Base-by-base conservation (phyloP, 2,797 vertebrate species). In the Rhinoraja longicauda region DNA sequence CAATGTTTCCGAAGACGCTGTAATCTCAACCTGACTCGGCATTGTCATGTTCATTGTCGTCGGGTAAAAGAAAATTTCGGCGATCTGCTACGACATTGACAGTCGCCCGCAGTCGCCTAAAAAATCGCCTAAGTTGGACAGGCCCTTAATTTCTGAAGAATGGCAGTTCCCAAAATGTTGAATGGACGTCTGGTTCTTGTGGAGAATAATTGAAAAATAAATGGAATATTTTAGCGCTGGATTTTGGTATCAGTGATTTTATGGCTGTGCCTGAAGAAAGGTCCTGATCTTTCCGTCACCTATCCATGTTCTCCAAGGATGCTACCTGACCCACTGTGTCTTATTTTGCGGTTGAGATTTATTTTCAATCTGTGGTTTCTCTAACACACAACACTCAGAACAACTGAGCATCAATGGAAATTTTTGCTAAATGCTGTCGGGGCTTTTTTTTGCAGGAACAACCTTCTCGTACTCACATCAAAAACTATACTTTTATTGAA, bases 381-480 rank as follows among this genome's bases (percentile, higher is more conserved):
- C 57, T n/a, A 86, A 57, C 19, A 59, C 82, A 86, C n/a, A 86
- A 32, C 15, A 59, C 53, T 5, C 57, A 64, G 13, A 64, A 32
- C 26, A 88, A 67, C 7, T 7, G n/a, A 15, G 36, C 7, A 67
- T 67, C 59, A 88, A 19, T 21, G n/a, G 84, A 88, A 88, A 88
- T 36, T n/a, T 29, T 24, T n/a, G 15, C 21, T 21, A 67, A 88
- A n/a, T 64, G 12, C 62, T 3, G 17, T 36, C 19, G 59, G 84
- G 84, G 88, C 64, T 67, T 88, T 88, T 88, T 67, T 45, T 88
- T 64, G 84, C 62, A 64, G 59, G 62, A 88, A 88, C 62, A 36
- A n/a, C 32, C 29, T 88, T 88, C 29, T 86, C 53, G 86, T 62
- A 5, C 62, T 86, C 29, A 86, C 4, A 7, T 15, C 82, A 62